These are phyloP conservation scores for Macropus fuliginosus DNA, from an alignment of 2,797 vertebrate species.

Conservation along the genomic window DNA sequence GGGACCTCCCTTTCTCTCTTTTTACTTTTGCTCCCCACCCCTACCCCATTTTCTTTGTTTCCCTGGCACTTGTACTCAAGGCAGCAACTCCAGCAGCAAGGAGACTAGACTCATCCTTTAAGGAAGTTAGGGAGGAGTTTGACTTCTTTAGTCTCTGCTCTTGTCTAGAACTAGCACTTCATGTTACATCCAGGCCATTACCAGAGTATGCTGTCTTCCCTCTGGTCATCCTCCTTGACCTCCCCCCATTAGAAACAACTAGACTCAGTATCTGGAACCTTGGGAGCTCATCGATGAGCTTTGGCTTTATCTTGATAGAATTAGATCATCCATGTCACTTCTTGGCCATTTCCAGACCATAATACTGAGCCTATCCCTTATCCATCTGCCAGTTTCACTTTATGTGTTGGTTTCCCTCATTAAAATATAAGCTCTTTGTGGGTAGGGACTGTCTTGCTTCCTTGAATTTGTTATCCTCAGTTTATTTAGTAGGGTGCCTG, in stretches of 20 bases:
- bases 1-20: neutral
- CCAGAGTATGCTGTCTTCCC: neutral
- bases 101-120: neutral
- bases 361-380: neutral
- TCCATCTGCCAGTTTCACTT: neutral
- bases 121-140: neutral
- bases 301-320: neutral
- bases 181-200: neutral
- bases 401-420: neutral
- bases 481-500: neutral
- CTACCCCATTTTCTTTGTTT: neutral
- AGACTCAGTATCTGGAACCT: neutral
- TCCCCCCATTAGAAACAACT: neutral
- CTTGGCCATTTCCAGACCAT: neutral
- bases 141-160: neutral
- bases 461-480: neutral
- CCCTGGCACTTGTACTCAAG: neutral
- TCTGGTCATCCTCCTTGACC: neutral
- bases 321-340: neutral
- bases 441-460: neutral
- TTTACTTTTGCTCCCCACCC: neutral
- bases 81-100: neutral
- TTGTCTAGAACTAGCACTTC: neutral
- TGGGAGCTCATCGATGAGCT: neutral
- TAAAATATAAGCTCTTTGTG: neutral